Conservation (phyloP, 2,113 vertebrate species). For the Istiophorus platypterus region DNA sequence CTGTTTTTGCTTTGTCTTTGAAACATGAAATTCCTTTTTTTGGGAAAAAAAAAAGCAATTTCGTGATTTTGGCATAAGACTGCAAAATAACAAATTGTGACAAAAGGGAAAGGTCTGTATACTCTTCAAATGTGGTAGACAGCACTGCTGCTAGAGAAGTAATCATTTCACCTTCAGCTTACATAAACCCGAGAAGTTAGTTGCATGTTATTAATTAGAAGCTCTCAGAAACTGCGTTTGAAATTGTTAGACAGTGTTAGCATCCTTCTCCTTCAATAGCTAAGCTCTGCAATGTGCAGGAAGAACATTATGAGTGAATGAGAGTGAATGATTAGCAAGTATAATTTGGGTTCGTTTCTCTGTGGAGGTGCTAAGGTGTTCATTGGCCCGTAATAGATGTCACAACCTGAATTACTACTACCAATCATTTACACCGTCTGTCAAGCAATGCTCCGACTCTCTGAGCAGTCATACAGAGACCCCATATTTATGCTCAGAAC, state of each 20-base stretch:
- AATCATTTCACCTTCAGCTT: constrained; percentile 65
- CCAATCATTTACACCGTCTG: constrained; percentile 73
- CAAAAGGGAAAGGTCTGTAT: too few species aligned
- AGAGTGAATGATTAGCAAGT: constrained; percentile 74
- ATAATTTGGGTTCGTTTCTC: constrained; percentile 68
- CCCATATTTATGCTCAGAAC: constrained; percentile 8
- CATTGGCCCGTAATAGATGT: constrained; percentile 78
- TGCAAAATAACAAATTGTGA: too few species aligned
- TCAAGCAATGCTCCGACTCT: constrained; percentile 48
- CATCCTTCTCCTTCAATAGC: constrained; percentile 64
- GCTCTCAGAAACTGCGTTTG: constrained; percentile 56
- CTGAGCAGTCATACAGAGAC: constrained; percentile 17
- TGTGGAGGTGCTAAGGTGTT: constrained; percentile 68
- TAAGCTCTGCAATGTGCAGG: constrained; percentile 54
- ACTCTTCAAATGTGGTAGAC: not conserved
- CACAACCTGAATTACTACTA: constrained; percentile 72
- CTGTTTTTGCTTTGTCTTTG: too few species aligned
- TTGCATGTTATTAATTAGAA: constrained; percentile 71
- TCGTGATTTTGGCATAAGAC: too few species aligned
- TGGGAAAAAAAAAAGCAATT: too few species aligned
- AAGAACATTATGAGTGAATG: constrained; percentile 67
- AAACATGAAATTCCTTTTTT: too few species aligned
- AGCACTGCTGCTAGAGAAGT: constrained; percentile 42
- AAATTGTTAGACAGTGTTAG: constrained; percentile 65
- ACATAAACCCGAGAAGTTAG: constrained; percentile 61